Evolutionary conservation across 2,113 vertebrate species (phyloP), one percentile per base, ranked within the genome.

Genomic region (Calidris pygmaea): DNA sequence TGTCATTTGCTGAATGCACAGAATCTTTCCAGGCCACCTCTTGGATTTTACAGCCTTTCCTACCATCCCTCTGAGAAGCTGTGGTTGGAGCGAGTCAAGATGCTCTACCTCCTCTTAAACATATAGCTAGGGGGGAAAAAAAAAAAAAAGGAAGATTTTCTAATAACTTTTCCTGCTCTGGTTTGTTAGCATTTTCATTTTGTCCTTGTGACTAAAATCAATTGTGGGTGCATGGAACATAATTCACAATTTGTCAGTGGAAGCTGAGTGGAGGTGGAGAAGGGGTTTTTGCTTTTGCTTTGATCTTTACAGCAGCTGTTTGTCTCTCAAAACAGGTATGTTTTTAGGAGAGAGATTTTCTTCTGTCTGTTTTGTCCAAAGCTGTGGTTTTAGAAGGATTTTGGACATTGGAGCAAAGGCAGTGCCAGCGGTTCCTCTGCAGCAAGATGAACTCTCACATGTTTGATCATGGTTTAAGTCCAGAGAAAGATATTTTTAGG

Each of bases 111-210:
- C 47, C 14, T 48, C 50, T 19, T 12, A 2, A 41, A 34, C 4
- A 21, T 0, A 18, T 1, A 45, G 11, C 0, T 9, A 14, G 20
- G 19, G 7, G 3, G 18, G 20, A 47, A 47, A 47, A 47, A 20
- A 48, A 48, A 23, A 6, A 2, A 48, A 70, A 41, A 63, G 14
- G 20, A 21, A 48, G 13, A 29, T 24, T 66, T 75, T 35, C 8
- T 4, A 0, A 7, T 3, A 55, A 21, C 14, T 52, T 20, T 67
- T 34, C 12, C 20, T 12, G 2, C 7, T 47, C 30, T 0, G 0
- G 1, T 2, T 26, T 59, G 18, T 65, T 15, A 18, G 12, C 3
- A 0, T 41, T 68, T 55, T 47, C 1, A 0, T 41, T 27, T 20
- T 19, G 16, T 45, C 32, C 30, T 37, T 15, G 16, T 9, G 2